Evolutionary conservation across 2,113 vertebrate genomes (phyloP).

Genomic region (Cranoglanis bouderius): DNA sequence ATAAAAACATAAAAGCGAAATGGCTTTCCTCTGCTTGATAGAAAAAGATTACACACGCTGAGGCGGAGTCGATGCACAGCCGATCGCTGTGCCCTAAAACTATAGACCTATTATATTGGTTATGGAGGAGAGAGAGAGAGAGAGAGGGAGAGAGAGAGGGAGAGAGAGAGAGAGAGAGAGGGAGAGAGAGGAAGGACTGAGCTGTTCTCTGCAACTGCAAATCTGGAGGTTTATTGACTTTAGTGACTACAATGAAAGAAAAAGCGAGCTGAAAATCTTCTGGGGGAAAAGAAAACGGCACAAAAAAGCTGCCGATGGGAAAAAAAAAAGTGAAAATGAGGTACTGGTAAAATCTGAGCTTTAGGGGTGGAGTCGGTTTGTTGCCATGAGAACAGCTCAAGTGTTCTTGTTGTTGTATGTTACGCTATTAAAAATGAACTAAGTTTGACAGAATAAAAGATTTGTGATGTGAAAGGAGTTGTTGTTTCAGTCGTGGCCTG

Average conservation of each 20-base stretch:
- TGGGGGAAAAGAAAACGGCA: background rate
- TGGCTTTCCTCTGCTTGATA: background rate
- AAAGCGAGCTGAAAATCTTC: background rate
- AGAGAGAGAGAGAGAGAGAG: background rate
- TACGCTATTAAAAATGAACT: background rate
- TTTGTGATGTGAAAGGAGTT: background rate
- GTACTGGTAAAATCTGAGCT: background rate
- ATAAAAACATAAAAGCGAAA: constrained; percentile 22
- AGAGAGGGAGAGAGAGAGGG: background rate
- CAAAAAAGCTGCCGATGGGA: background rate
- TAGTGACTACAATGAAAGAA: background rate
- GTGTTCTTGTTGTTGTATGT: background rate
- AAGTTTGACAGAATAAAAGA: too few relatives aligned
- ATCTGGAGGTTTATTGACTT: constrained; percentile 22
- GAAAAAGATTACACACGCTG: constrained; percentile 21
- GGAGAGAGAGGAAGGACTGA: background rate
- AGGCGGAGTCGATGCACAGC: constrained; percentile 9
- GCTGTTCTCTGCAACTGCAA: background rate
- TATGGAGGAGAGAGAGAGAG: background rate
- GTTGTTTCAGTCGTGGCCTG: too few relatives aligned
- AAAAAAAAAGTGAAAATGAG: background rate
- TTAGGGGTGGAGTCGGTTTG: background rate
- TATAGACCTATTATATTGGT: constrained; percentile 16
- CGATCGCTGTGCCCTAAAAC: background rate
- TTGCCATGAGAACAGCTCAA: background rate